Evolutionary conservation across 2,888 invertebrate species (phyloP).

Genomic region (Spodoptera exigua): DNA sequence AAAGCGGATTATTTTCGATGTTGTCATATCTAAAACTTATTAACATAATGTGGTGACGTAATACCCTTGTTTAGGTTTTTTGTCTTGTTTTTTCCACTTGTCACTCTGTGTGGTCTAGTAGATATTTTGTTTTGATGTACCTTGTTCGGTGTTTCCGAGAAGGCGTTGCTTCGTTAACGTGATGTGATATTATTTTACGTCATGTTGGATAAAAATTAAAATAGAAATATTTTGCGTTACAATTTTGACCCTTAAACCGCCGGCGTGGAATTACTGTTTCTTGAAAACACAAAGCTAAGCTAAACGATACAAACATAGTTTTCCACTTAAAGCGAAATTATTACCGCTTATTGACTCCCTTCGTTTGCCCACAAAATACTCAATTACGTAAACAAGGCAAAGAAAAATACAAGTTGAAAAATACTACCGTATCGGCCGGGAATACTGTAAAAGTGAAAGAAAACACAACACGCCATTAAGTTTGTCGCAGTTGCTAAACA

Average conservation of each 20-base stretch:
- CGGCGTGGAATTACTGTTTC: conserved; percentile 41
- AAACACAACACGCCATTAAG: conserved; percentile 76
- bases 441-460: conserved; percentile 75
- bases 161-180: conserved; percentile 55
- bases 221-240: conserved; percentile 55
- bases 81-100: conserved; percentile 69
- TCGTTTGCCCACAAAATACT: conserved; percentile 79
- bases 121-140: conserved; percentile 62
- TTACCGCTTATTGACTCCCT: conserved; percentile 76
- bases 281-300: conserved; percentile 61
- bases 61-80: conserved; percentile 78
- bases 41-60: conserved; percentile 85
- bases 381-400: conserved; percentile 83
- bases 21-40: conserved; percentile 84
- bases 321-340: conserved; percentile 76
- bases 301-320: conserved; percentile 54
- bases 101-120: conserved; percentile 78
- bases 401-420: conserved; percentile 72
- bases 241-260: conserved; percentile 21
- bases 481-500: conserved; percentile 81
- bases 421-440: conserved; percentile 60
- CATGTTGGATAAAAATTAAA: conserved; percentile 64
- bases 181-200: conserved; percentile 60
- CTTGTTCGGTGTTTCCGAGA: conserved; percentile 59
- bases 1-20: conserved; percentile 86